Evolutionary conservation across 2,888 invertebrate genomes (phyloP).

Genomic region (Blastobasis lacticolella): DNA sequence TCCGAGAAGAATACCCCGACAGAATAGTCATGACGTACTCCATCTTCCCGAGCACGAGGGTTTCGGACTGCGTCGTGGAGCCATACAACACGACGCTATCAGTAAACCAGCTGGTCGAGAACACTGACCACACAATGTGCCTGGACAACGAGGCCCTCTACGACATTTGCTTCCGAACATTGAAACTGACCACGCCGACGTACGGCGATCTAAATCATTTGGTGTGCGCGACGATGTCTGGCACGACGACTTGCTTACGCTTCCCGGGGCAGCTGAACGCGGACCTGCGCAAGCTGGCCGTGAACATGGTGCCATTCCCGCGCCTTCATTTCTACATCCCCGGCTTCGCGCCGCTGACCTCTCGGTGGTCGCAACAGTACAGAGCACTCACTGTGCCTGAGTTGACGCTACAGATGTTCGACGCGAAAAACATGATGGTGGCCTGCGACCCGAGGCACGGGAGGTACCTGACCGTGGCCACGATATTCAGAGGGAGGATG

Average conservation of each 20-base stretch:
- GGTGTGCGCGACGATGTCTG: conserved; percentile 89
- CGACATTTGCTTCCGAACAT: conserved; percentile 87
- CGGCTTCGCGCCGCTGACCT: conserved; percentile 80
- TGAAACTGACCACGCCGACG: conserved; percentile 83
- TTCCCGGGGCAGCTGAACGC: conserved; percentile 72
- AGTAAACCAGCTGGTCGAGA: conserved; percentile 88
- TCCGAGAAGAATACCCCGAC: conserved; percentile 93
- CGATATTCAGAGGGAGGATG: conserved; percentile 91
- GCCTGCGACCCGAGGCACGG: conserved; percentile 94
- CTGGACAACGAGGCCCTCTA: conserved; percentile 81
- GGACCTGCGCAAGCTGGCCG: conserved; percentile 59
- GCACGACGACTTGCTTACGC: conserved; percentile 85
- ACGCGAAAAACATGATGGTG: conserved; percentile 89
- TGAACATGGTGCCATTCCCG: conserved; percentile 78
- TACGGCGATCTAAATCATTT: conserved; percentile 89
- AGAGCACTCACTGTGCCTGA: conserved; percentile 93
- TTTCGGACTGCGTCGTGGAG: conserved; percentile 76
- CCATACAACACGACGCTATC: conserved; percentile 91
- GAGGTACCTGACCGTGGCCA: conserved; percentile 90
- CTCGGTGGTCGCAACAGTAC: conserved; percentile 90
- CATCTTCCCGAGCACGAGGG: conserved; percentile 87
- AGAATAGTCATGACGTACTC: conserved; percentile 87
- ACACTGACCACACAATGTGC: conserved; percentile 78
- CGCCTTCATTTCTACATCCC: conserved; percentile 74
- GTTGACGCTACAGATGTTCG: conserved; percentile 77